Conservation (phyloP, 2,113 vertebrate species). For the Muntiacus muntjak region DNA sequence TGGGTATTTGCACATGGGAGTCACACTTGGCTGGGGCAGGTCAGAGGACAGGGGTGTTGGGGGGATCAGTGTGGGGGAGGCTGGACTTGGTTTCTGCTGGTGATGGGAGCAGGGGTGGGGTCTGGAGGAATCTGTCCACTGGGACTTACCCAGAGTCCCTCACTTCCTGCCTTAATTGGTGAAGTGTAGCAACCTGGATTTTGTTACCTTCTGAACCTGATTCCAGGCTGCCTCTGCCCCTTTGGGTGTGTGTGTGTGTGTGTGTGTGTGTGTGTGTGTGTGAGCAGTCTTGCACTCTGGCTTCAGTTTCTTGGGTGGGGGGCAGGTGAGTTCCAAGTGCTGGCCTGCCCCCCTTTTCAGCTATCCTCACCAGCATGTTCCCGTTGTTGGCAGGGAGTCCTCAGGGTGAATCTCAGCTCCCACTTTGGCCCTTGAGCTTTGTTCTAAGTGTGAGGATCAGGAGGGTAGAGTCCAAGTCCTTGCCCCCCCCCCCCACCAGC, state of each 20-base stretch:
- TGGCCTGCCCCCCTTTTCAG: neutral
- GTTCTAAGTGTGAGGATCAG: too few relatives aligned
- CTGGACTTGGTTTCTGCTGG: neutral
- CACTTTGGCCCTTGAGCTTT: neutral
- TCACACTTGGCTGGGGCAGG: neutral
- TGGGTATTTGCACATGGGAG: neutral
- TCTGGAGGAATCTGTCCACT: neutral
- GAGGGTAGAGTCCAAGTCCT: neutral
- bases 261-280: neutral
- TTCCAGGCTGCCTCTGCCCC: neutral
- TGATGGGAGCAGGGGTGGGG: neutral
- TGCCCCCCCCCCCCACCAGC: neutral
- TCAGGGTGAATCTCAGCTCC: neutral
- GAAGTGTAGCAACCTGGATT: too few relatives aligned
- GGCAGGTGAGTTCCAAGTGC: too few relatives aligned
- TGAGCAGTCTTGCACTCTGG: too few relatives aligned
- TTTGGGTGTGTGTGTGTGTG: neutral
- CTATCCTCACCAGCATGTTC: neutral
- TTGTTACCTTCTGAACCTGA: too few relatives aligned
- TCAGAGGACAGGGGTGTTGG: neutral
- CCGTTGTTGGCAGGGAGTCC: fast-evolving
- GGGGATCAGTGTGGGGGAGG: too few relatives aligned
- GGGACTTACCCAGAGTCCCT: too few relatives aligned
- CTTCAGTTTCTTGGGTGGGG: neutral
- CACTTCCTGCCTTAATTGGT: neutral